Percentiles rank a stretch among this genome's conserved stretches.
Conservation (phyloP, 2,888 invertebrate genomes). For the Ypsolopha sequella region DNA sequence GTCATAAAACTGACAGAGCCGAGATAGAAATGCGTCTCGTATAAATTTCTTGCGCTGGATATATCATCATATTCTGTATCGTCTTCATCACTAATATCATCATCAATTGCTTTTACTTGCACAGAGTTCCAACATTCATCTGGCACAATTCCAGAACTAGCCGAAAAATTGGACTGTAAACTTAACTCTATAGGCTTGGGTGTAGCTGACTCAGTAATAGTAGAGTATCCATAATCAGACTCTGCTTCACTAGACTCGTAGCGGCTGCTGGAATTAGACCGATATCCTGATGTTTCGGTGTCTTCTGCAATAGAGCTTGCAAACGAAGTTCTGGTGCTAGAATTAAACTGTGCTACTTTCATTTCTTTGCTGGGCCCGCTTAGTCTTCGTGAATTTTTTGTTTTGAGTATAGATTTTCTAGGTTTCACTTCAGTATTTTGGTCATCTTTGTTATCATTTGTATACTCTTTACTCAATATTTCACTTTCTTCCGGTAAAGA, state of each 20-base stretch:
- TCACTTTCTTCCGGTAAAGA: constrained; percentile 28
- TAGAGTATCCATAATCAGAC: constrained; percentile 74
- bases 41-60: constrained; percentile 40
- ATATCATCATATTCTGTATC: constrained; percentile 14
- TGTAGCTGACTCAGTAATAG: constrained; percentile 71
- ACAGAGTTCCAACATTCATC: constrained; percentile 61
- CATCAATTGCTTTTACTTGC: constrained; percentile 47
- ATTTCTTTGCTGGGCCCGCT: constrained; percentile 30
- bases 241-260: constrained; percentile 64
- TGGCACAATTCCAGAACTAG: constrained; percentile 60
- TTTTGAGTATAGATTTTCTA: constrained; percentile 54
- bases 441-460: constrained; percentile 16
- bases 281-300: constrained; percentile 69
- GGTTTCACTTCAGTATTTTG: constrained; percentile 22
- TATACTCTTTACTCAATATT: constrained; percentile 15
- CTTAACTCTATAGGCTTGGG: constrained; percentile 66
- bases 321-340: not conserved
- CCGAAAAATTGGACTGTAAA: constrained; percentile 36
- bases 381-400: constrained; percentile 19
- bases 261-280: constrained; percentile 57
- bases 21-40: constrained; percentile 65
- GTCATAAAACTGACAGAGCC: constrained; percentile 77
- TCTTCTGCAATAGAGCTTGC: constrained; percentile 32
- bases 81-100: constrained; percentile 30
- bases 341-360: constrained; percentile 9